Evolutionary conservation across 2,888 invertebrate species (phyloP), one percentile per base, ranked within the genome.

Genomic region (Orthosia cruda): DNA sequence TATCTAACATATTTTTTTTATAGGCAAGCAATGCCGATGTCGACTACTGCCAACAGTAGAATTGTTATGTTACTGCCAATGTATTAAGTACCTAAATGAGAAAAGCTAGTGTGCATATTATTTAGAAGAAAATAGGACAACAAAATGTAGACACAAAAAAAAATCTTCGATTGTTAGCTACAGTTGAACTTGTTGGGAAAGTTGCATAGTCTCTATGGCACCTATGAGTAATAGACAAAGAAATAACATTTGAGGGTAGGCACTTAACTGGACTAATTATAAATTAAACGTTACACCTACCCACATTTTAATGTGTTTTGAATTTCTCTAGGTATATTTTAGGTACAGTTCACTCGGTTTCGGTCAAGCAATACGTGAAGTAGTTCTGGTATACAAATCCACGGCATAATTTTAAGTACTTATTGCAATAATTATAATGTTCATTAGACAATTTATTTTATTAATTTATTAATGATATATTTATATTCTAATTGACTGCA

Each of bases 361-460:
- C 88, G 90, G 91, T 89, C 89, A 88, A 89, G 87, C 90, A 88
- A 80, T 86, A 90, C 90, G 93, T 90, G 87, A 91, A 92, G 92
- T 92, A 90, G 88, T 91, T 92, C 90, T 91, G 89, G 90, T 90
- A 74, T 74, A 89, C 83, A 74, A 75, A 86, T 74, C 74, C 84
- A 83, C 83, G 83, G 79, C 88, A 82, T 83, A 86, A 85, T 88
- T 89, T 87, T 88, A 88, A 86, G 77, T 79, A 59, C 12, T 13
- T 32, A 84, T 83, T 88, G 83, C 71, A 87, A 76, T 85, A 87
- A 91, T 89, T 89, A 91, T 91, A 88, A 91, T 91, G 90, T 88
- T 83, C 83, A 85, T 86, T 87, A 82, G 78, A 88, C 83, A 85
- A 86, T 83, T 81, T 84, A 89, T 89, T 88, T 91, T 87, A 91